phyloP scores from a whole-genome alignment of 1,140 invertebrate genomes.

The Protaetia brevitarsis region DNA sequence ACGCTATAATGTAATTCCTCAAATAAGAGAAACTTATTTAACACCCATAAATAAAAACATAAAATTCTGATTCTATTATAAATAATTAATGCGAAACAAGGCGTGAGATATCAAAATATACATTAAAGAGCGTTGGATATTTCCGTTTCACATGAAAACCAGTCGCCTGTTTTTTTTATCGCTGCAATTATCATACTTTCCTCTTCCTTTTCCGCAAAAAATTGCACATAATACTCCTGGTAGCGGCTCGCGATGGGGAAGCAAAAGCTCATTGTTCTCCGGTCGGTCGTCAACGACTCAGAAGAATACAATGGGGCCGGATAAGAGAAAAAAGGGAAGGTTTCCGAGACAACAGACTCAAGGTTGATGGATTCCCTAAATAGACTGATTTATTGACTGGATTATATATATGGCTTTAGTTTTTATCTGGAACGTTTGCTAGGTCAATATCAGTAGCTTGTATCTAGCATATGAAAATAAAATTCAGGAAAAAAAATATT shows the following conservation, averaged over 20 bases:
- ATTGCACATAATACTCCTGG: background rate
- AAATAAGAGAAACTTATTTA: too few relatives aligned
- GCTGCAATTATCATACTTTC: background rate
- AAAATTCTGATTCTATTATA: too few relatives aligned
- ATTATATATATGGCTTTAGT: too few relatives aligned
- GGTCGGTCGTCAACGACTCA: background rate
- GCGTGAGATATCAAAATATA: too few relatives aligned
- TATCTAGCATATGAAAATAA: too few relatives aligned
- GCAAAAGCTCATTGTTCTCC: background rate
- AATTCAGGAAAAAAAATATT: too few relatives aligned
- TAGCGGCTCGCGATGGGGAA: background rate
- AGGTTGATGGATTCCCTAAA: background rate
- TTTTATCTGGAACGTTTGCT: too few relatives aligned
- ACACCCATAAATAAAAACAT: too few relatives aligned
- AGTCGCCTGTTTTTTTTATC: background rate
- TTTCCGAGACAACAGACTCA: background rate
- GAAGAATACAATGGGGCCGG: background rate
- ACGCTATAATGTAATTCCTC: too few relatives aligned
- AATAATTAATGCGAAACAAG: too few relatives aligned
- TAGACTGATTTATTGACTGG: background rate
- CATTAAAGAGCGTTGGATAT: too few relatives aligned
- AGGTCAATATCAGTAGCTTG: too few relatives aligned
- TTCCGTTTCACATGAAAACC: slow-evolving; percentile 4
- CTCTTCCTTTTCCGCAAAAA: background rate
- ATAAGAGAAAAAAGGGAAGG: background rate